Evolutionary conservation across 2,113 vertebrate species (phyloP).

Genomic region (Gorilla gorilla): DNA sequence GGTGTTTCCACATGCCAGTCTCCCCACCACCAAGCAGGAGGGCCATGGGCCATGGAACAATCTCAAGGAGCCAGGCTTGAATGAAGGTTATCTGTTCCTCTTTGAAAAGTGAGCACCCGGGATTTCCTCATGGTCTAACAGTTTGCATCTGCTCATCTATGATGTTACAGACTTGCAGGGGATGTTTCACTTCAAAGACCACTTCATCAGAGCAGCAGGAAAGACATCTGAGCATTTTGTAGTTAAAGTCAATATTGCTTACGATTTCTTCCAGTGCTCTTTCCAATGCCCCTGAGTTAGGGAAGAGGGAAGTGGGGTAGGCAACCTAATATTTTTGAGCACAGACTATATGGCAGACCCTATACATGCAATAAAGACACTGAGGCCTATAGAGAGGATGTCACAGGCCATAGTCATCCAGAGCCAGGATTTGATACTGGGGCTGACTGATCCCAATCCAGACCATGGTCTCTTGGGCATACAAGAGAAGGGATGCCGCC

Average conservation of each 20-base stretch:
- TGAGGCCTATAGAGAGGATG: neutral
- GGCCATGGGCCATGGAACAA: neutral
- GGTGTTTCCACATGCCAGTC: neutral
- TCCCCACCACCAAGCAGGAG: neutral
- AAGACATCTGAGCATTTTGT: conserved; percentile 42
- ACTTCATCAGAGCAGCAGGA: conserved; percentile 43
- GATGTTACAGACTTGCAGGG: conserved; percentile 52
- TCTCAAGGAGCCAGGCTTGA: neutral
- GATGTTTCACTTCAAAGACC: conserved; percentile 65
- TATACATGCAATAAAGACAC: too few species aligned
- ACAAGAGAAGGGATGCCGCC: neutral
- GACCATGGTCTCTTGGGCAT: neutral
- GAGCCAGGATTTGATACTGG: neutral
- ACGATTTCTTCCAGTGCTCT: neutral
- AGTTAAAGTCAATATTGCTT: conserved; percentile 36
- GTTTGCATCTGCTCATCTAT: conserved; percentile 68
- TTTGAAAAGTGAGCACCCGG: conserved; percentile 62
- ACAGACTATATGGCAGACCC: neutral
- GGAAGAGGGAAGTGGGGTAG: neutral
- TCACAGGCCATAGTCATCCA: neutral
- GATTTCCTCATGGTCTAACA: conserved; percentile 58
- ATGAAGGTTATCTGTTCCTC: conserved; percentile 51
- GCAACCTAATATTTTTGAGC: neutral
- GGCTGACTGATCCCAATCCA: neutral
- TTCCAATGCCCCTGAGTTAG: neutral